Percentiles rank a stretch among this genome's conserved stretches.
Evolutionary conservation across 2,888 invertebrate genomes (phyloP).

Genomic region (Cantharis lateralis): DNA sequence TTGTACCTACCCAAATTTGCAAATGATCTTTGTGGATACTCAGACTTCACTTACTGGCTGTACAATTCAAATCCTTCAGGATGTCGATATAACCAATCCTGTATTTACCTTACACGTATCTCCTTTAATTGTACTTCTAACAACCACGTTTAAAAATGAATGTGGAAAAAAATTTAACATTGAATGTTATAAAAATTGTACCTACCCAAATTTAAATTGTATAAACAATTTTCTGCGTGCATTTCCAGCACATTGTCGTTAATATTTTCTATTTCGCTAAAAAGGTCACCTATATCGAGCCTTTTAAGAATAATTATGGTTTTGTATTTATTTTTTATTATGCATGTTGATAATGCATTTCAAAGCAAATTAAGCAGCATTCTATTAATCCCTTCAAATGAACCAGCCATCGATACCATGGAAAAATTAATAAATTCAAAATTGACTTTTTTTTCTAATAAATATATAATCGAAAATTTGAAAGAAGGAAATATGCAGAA

Average conservation of each 20-base stretch:
- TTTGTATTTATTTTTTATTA: neutral
- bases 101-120: neutral
- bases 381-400: neutral
- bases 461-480: neutral
- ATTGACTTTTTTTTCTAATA: neutral
- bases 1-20: neutral
- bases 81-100: neutral
- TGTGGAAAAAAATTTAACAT: conserved; percentile 1
- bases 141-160: neutral
- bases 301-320: neutral
- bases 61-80: neutral
- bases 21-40: neutral
- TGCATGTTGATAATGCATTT: neutral
- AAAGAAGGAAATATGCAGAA: neutral
- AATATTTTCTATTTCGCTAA: neutral
- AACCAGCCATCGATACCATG: neutral
- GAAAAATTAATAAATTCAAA: neutral
- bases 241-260: neutral
- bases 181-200: neutral
- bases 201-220: neutral
- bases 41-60: neutral
- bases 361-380: neutral
- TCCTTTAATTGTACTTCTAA: neutral
- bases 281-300: neutral
- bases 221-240: neutral